These are phyloP conservation scores for Euborellia annulipes DNA, from an alignment of 1,140 invertebrate genomes.

Conservation along the genomic window DNA sequence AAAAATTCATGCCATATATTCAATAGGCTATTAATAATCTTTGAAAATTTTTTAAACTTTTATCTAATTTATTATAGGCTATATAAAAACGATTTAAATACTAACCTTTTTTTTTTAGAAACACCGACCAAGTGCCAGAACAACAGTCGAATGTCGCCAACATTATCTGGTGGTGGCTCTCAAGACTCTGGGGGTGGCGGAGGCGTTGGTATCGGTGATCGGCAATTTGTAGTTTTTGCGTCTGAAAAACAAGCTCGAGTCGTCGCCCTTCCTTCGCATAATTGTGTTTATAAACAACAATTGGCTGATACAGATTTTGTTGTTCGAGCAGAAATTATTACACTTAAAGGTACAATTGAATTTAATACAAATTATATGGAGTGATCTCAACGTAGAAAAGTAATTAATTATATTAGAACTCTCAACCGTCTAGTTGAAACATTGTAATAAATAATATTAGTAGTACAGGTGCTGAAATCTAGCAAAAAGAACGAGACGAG, in stretches of 20 bases:
- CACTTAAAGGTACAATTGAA: constrained; percentile 62
- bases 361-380: constrained; percentile 2
- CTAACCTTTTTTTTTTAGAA: constrained; percentile 26
- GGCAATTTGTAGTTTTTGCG: constrained; percentile 82
- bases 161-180: constrained; percentile 29
- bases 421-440: no score
- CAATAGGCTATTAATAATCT: no score
- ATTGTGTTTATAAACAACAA: constrained; percentile 72
- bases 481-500: not conserved
- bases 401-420: constrained; percentile 6
- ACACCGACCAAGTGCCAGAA: constrained; percentile 41
- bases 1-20: no score
- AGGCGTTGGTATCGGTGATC: constrained; percentile 49
- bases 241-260: constrained; percentile 92
- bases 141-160: constrained; percentile 59
- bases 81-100: no score
- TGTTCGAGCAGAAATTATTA: constrained; percentile 84
- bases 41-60: no score
- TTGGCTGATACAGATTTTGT: constrained; percentile 79
- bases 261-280: constrained; percentile 85
- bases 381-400: not conserved
- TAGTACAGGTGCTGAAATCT: no score
- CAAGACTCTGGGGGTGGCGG: constrained; percentile 31
- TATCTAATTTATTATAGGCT: no score
- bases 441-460: no score